Evolutionary conservation across 2,888 invertebrate species (phyloP).

Genomic region (Antheraea assamensis): DNA sequence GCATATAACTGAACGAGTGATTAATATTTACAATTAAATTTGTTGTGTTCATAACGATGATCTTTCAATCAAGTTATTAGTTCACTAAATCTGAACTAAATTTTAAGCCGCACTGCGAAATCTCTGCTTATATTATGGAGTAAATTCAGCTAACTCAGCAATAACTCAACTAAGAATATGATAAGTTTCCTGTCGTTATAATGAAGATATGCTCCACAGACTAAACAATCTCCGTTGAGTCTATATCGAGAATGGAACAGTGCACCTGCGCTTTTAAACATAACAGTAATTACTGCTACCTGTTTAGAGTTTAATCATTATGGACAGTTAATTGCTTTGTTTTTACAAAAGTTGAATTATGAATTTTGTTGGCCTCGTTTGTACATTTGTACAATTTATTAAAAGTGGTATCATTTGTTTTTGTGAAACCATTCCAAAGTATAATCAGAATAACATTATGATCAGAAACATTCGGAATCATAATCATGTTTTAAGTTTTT

Average conservation of each 20-base stretch:
- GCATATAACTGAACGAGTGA: not conserved
- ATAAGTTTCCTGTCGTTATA: slow-evolving; percentile 7
- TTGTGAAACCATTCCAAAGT: too few relatives aligned
- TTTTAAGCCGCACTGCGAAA: not conserved
- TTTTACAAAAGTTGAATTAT: not conserved
- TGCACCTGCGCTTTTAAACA: slow-evolving; percentile 5
- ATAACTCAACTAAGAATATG: slow-evolving; percentile 12
- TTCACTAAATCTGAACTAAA: not conserved
- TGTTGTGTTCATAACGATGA: not conserved
- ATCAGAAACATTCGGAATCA: too few relatives aligned
- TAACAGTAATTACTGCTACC: slow-evolving; percentile 7
- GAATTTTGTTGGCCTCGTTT: too few relatives aligned
- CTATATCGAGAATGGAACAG: slow-evolving; percentile 8
- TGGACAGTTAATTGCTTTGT: not conserved
- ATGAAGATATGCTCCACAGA: slow-evolving; percentile 3
- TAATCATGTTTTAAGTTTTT: too few relatives aligned
- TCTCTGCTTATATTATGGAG: not conserved
- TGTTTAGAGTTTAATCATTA: slow-evolving; percentile 5
- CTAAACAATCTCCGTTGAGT: slow-evolving; percentile 7
- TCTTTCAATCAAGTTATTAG: not conserved
- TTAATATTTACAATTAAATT: not conserved
- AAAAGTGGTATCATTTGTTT: too few relatives aligned
- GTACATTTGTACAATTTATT: too few relatives aligned
- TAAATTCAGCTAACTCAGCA: not conserved
- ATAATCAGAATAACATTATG: too few relatives aligned